These are phyloP conservation scores for Nasonia vitripennis DNA, from an alignment of 1,140 invertebrate genomes.

Conservation along the genomic window DNA sequence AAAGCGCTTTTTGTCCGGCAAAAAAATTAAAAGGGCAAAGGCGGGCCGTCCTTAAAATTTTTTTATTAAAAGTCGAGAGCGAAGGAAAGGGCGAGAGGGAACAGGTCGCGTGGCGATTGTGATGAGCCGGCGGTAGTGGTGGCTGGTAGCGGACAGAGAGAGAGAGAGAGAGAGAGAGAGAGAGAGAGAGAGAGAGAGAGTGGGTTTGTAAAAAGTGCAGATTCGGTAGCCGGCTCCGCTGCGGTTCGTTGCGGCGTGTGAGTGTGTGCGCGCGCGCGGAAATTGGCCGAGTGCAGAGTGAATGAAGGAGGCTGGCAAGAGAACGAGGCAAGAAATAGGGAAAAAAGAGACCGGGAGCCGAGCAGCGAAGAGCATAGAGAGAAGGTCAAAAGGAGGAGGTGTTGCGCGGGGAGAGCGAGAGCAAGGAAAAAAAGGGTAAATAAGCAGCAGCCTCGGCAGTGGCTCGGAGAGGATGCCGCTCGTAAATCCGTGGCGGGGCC, in stretches of 20 bases:
- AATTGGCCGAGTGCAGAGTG: slow-evolving; percentile 37
- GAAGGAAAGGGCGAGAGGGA: slow-evolving; percentile 24
- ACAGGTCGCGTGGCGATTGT: slow-evolving; percentile 67
- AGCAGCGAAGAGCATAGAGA: background rate
- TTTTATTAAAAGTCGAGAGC: slow-evolving; percentile 42
- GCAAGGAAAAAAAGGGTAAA: slow-evolving; percentile 57
- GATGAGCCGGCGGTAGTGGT: slow-evolving; percentile 51
- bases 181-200: too few relatives aligned
- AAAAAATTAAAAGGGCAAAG: slow-evolving; percentile 37
- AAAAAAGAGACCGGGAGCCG: slow-evolving; percentile 53
- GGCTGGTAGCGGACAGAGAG: too few relatives aligned
- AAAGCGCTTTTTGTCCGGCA: background rate
- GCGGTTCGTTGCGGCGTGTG: background rate
- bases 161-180: too few relatives aligned
- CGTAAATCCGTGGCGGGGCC: slow-evolving; percentile 71
- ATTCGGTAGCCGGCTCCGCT: slow-evolving; percentile 52
- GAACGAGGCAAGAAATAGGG: slow-evolving; percentile 17
- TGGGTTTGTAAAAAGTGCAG: slow-evolving; percentile 49
- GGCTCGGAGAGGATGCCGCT: slow-evolving; percentile 64
- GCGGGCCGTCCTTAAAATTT: slow-evolving; percentile 24
- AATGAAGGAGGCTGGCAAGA: slow-evolving; percentile 19
- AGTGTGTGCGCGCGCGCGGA: slow-evolving; percentile 22
- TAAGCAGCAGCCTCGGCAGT: slow-evolving; percentile 57
- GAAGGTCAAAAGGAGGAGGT: slow-evolving; percentile 25
- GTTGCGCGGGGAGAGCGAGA: slow-evolving; percentile 26